Percentiles rank a stretch among this genome's conserved stretches.
Conservation (phyloP, 2,797 vertebrate genomes). For the Scarus forsteni region DNA sequence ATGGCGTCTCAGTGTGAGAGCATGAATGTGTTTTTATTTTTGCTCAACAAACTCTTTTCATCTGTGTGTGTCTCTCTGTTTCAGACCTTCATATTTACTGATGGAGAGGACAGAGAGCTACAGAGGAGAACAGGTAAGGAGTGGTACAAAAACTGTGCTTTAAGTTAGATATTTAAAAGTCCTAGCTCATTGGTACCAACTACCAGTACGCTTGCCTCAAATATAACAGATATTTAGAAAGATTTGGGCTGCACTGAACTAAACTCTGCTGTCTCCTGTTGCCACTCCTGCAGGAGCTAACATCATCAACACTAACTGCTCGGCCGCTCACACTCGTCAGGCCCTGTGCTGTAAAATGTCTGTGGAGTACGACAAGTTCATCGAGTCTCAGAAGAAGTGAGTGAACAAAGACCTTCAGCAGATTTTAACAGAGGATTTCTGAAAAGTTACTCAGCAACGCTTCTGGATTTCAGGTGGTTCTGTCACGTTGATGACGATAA, state of each 20-base stretch:
- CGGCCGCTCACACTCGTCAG: conserved; percentile 93
- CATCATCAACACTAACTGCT: conserved; percentile 98
- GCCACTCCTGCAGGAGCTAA: conserved; percentile 82
- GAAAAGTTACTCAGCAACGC: background rate
- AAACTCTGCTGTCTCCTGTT: conserved; percentile 6
- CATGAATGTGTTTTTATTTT: background rate
- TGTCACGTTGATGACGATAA: conserved; percentile 99
- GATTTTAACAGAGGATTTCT: background rate
- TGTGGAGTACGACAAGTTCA: conserved; percentile 97
- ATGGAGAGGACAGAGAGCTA: conserved; percentile 92
- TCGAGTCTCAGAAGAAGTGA: conserved; percentile 95
- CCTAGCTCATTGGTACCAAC: too few species aligned
- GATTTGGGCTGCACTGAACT: background rate
- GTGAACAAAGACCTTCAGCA: conserved; percentile 42
- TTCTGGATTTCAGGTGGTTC: conserved; percentile 90
- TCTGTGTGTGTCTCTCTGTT: conserved; percentile 57
- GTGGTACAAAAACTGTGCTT: background rate
- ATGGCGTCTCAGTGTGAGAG: conserved; percentile 1
- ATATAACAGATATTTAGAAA: too few species aligned
- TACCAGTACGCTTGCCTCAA: too few species aligned
- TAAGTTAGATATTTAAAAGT: too few species aligned
- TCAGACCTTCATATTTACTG: conserved; percentile 96
- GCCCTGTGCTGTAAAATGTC: conserved; percentile 99
- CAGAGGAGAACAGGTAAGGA: conserved; percentile 85
- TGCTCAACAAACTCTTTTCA: background rate